Evolutionary conservation across 1,140 invertebrate genomes (phyloP), one percentile per base, ranked within the genome.

Genomic region (Apis mellifera): DNA sequence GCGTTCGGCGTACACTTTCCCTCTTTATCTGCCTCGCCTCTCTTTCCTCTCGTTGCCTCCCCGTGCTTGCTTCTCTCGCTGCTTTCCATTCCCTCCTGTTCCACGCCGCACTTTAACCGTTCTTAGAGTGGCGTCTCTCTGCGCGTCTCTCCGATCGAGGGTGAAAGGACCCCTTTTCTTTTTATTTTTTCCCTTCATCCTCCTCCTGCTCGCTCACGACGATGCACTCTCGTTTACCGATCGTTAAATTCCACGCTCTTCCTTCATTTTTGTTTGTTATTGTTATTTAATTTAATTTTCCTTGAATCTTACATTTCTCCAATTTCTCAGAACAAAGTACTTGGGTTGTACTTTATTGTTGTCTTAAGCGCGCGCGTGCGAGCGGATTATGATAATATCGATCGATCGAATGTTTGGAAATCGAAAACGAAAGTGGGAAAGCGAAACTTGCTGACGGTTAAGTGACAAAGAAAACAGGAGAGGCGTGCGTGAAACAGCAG

Each of bases 1-100:
- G 86, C 75, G 86, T 88, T 87, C 86, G 86, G 86, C 80, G 83
- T 57, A 32, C 57, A 80, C 87, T 87, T 87, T 85, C 79, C 71
- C 70, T 71, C 78, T 82, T 82, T 50, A 57, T 74, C 75, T 69
- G 52, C 13, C 55, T 23, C 21, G 8, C 50, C 12, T 65, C 60
- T 15, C 60, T 73, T 55, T 60, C 42, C 50, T 21, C 54, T 52
- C 48, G 23, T n/a, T 82, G 15, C 73, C 50, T 70, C 71, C 48
- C 65, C 74, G 11, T 68, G 42, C 23, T 64, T 52, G 48, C 74
- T 59, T 66, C 52, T 62, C 66, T 48, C 81, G 48, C 66, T 48
- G 66, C 76, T 64, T 79, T 69, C 50, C 66, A 32, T 62, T 78
- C 69, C 69, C 60, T 50, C 26, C 13, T 26, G 4, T 55, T 5